Base-by-base conservation (phyloP, 2,113 vertebrate genomes). In the Jacana jacana region DNA sequence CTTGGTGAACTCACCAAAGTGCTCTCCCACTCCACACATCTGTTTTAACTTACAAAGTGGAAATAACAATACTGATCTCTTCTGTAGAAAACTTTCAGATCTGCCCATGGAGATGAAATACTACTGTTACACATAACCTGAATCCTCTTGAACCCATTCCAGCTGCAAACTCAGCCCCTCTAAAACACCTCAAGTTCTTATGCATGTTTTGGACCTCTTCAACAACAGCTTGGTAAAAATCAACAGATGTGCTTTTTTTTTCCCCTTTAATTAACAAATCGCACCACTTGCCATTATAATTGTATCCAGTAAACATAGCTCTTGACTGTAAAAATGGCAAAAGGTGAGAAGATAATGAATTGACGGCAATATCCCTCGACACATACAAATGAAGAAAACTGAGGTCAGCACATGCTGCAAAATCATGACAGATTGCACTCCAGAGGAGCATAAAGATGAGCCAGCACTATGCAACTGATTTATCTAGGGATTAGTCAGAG, bases 381-480 rank as follows among this genome's bases (percentile, higher is more conserved):
- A 89, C 40, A 93, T 20, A 89, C 49, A 78, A 91, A 91, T n/a
- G 78, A 91, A 75, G 75, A 86, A 75, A 95, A 70, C 81, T 16
- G 75, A 91, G 91, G 84, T 77, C 71, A 96, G 76, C 93, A 91
- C 61, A 73, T 13, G 70, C 81, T 89, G 37, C 73, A 95, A 85
- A 81, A 76, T 81, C 68, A 80, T 58, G 94, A 96, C 93, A 95
- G 86, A 95, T 51, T 96, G 71, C 71, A 55, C 90, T 79, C 71
- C 86, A 89, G 83, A 91, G 81, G 40, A 81, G 51, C 44, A 81
- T 72, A 88, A 82, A 95, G 81, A 95, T 93, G 94, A 97, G 88
- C 93, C 87, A 97, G 89, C 92, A 97, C 95, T 92, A 84, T 58
- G 80, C 84, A 87, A 93, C 71, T 76, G 52, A 57, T 46, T 95